These are phyloP conservation scores for Oxygymnocypris stewartii DNA, from an alignment of 2,113 vertebrate genomes.

Conservation along the genomic window DNA sequence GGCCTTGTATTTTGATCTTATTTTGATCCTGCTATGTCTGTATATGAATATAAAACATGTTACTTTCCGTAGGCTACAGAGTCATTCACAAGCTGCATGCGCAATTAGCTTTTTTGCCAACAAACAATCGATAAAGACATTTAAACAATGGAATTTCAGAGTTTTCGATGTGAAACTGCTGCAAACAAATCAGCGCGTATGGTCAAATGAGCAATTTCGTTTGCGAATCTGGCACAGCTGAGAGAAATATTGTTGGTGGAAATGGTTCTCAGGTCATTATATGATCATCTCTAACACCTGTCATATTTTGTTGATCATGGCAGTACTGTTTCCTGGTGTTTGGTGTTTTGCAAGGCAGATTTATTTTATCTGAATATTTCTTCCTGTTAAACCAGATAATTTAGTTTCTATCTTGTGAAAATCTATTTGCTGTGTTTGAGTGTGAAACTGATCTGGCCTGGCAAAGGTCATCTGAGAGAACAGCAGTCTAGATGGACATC, in stretches of 20 bases:
- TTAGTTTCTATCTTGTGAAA: not conserved
- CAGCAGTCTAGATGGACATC: not conserved
- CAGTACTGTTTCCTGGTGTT: not conserved
- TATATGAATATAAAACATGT: not conserved
- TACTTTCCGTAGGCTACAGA: not conserved
- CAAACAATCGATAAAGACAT: not conserved
- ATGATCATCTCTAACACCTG: not conserved
- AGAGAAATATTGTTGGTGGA: no score
- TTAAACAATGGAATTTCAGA: not conserved
- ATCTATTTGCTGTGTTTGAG: not conserved
- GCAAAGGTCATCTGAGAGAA: not conserved
- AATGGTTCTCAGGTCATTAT: no score
- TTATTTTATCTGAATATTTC: not conserved
- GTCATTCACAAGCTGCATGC: not conserved
- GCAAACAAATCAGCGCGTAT: no score
- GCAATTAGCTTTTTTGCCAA: not conserved
- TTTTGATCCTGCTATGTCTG: not conserved
- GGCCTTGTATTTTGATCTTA: not conserved
- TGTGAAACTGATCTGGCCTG: not conserved
- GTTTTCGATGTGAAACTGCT: no score
- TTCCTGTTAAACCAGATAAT: constrained; percentile 5
- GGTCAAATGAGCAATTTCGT: no score
- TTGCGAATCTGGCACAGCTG: no score
- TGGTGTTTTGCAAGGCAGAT: not conserved
- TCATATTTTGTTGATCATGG: not conserved